A percentile compares a stretch with the other conserved stretches of the same genome.
Conservation (phyloP, 2,888 invertebrate species). For the Xestia rhomboidea region DNA sequence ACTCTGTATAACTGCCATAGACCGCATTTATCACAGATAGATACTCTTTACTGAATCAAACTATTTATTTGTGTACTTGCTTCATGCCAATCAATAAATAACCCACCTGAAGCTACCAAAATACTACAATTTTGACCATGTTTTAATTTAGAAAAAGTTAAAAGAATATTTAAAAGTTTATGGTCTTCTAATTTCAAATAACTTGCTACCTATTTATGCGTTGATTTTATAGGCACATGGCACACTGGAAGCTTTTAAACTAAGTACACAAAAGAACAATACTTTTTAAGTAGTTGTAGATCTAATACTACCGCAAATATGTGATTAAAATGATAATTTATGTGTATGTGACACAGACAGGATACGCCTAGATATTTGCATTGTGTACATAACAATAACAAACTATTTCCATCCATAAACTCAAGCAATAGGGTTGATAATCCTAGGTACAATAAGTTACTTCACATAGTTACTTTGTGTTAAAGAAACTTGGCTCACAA, state of each 20-base stretch:
- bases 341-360: conserved; percentile 73
- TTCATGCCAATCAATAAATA: background rate
- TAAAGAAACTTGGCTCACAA: conserved; percentile 46
- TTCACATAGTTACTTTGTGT: conserved; percentile 56
- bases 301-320: conserved; percentile 65
- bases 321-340: conserved; percentile 83
- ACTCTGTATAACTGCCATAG: conserved; percentile 9
- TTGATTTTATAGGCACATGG: background rate
- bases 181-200: conserved; percentile 9
- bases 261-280: conserved; percentile 40
- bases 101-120: too few relatives aligned
- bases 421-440: conserved; percentile 47
- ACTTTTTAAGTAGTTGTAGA: conserved; percentile 22
- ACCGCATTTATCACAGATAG: conserved; percentile 10
- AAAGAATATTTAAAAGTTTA: background rate
- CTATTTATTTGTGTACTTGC: background rate
- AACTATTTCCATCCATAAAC: conserved; percentile 45
- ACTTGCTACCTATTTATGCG: background rate
- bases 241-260: background rate
- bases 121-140: background rate
- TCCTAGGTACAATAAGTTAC: conserved; percentile 19
- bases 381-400: conserved; percentile 56
- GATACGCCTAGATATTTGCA: conserved; percentile 71
- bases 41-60: conserved; percentile 15
- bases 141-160: background rate